phyloP scores from a whole-genome alignment of 1,140 invertebrate species.

The Chironomus tepperi region DNA sequence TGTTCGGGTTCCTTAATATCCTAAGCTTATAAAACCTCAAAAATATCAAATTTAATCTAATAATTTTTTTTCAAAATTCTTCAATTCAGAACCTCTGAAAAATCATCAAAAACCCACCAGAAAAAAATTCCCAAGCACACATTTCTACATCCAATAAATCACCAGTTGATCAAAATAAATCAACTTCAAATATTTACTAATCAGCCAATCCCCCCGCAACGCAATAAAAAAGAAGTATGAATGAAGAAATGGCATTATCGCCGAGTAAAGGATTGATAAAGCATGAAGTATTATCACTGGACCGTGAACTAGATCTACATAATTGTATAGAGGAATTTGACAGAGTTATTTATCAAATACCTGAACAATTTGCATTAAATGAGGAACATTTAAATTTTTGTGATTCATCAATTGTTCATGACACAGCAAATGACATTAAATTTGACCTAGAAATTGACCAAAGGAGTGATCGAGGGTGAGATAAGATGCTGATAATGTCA shows the following conservation, averaged over 20 bases:
- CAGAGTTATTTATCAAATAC: background rate
- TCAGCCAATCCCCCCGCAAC: background rate
- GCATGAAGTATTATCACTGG: background rate
- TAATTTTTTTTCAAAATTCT: too few relatives aligned
- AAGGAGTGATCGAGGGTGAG: background rate
- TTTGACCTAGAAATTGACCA: background rate
- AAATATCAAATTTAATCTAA: too few relatives aligned
- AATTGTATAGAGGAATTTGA: background rate
- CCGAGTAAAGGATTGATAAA: background rate
- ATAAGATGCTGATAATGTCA: background rate
- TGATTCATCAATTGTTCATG: background rate
- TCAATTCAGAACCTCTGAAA: too few relatives aligned
- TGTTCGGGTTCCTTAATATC: too few relatives aligned
- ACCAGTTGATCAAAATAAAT: too few relatives aligned
- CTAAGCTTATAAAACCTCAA: too few relatives aligned
- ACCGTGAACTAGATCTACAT: background rate
- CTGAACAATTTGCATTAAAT: background rate
- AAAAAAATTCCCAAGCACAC: too few relatives aligned
- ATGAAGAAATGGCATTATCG: background rate
- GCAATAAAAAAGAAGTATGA: background rate
- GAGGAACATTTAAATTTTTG: slow-evolving; percentile 14
- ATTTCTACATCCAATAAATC: too few relatives aligned
- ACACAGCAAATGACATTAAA: background rate
- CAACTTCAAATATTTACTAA: too few relatives aligned
- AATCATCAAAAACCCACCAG: too few relatives aligned